Conservation (phyloP, 1,140 invertebrate species). For the Drosophila burlai region DNA sequence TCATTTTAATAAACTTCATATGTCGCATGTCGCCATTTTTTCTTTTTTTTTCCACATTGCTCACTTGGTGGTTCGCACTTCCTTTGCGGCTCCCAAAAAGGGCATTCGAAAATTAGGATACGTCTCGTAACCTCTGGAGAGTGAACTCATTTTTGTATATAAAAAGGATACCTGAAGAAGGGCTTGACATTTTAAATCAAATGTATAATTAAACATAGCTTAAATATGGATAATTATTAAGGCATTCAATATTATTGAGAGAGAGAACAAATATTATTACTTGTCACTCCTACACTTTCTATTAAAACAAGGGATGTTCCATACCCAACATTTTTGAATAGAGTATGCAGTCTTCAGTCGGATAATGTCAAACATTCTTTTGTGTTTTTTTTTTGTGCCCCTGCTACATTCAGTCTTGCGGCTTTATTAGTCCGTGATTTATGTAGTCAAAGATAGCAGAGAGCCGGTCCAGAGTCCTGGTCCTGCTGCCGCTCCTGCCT, state of each 20-base stretch:
- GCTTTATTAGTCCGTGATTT: conserved; percentile 84
- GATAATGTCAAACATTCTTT: conserved; percentile 1
- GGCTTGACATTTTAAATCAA: not conserved
- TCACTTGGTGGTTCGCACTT: conserved; percentile 35
- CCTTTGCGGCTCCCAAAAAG: conserved; percentile 4
- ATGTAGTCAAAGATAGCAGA: conserved; percentile 81
- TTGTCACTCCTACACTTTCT: not conserved
- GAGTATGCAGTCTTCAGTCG: conserved; percentile 9
- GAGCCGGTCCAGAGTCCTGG: conserved; percentile 49
- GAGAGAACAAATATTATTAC: not conserved
- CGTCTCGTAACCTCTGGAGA: not conserved
- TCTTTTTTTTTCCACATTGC: conserved; percentile 55
- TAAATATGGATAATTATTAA: no score
- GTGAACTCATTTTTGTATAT: not conserved
- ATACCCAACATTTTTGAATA: not conserved
- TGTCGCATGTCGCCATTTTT: conserved; percentile 83
- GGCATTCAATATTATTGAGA: no score
- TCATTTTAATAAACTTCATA: conserved; percentile 84
- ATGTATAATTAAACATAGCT: not conserved
- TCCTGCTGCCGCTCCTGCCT: conserved; percentile 17
- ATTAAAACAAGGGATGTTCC: not conserved
- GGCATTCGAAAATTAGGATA: not conserved
- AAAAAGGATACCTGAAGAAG: not conserved
- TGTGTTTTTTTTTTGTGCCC: conserved; percentile 35
- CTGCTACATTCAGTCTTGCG: conserved; percentile 74